phyloP scores from a whole-genome alignment of 1,140 invertebrate genomes.

The Drosophila ercepeae region DNA sequence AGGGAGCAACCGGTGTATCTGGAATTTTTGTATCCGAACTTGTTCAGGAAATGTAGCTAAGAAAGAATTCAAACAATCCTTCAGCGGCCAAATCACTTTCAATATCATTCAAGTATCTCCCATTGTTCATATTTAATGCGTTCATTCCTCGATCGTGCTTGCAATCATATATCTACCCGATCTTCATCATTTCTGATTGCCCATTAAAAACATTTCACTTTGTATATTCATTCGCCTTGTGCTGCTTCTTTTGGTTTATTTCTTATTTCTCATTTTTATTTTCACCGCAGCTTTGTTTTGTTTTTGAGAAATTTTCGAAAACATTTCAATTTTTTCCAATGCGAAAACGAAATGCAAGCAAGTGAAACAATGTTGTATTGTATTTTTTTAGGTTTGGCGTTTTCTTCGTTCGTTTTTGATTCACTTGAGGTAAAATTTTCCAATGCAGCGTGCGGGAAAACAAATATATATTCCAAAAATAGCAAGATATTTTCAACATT shows the following conservation, averaged over 20 bases:
- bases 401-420: conserved; percentile 25
- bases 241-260: conserved; percentile 13
- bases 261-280: conserved; percentile 17
- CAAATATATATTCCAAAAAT: conserved; percentile 74
- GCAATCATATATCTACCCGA: conserved; percentile 16
- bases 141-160: conserved; percentile 31
- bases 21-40: conserved; percentile 4
- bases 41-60: conserved; percentile 2
- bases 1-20: background rate
- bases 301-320: conserved; percentile 34
- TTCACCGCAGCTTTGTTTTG: conserved; percentile 28
- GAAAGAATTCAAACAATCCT: background rate
- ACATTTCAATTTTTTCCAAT: conserved; percentile 16
- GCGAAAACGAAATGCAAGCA: conserved; percentile 30
- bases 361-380: conserved; percentile 14
- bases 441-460: conserved; percentile 64
- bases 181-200: conserved; percentile 31
- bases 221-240: conserved; percentile 48
- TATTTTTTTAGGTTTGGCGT: conserved; percentile 31
- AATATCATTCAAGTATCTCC: conserved; percentile 17
- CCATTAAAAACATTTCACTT: conserved; percentile 66
- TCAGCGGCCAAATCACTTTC: conserved; percentile 4
- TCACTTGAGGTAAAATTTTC: conserved; percentile 48
- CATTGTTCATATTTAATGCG: conserved; percentile 33
- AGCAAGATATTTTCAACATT: conserved; percentile 79